A percentile compares a stretch with the other conserved stretches of the same genome.
Evolutionary conservation across 53 echinoderm and acorn worm species (phyloP).

Genomic region (Glandiceps talaboti): DNA sequence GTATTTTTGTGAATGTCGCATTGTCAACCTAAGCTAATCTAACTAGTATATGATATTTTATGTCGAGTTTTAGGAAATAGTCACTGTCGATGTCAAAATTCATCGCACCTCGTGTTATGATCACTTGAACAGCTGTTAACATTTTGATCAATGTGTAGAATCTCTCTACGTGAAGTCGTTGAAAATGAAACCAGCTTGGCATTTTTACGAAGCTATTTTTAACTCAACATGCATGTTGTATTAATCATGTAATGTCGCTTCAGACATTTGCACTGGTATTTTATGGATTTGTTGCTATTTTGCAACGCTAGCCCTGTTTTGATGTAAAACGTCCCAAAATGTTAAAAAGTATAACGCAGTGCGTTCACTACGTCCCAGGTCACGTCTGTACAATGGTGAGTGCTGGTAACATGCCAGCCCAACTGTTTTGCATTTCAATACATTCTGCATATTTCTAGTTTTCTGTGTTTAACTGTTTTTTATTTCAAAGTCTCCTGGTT

Average conservation of each 20-base stretch:
- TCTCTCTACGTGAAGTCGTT: background rate
- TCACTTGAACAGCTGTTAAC: no score
- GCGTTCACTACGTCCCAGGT: background rate
- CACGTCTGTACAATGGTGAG: background rate
- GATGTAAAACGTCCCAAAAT: background rate
- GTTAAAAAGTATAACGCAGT: background rate
- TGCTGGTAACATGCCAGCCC: background rate
- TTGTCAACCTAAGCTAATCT: no score
- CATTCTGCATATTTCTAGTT: background rate
- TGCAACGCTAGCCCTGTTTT: background rate
- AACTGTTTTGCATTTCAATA: background rate
- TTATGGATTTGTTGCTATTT: background rate
- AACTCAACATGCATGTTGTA: background rate
- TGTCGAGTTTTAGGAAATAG: no score
- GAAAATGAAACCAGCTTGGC: background rate
- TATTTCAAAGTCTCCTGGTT: conserved; percentile 11
- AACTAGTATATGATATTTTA: no score
- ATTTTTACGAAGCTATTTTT: background rate
- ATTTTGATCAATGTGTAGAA: background rate
- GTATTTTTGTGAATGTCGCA: no score
- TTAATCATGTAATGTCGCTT: background rate
- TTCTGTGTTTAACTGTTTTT: conserved; percentile 1
- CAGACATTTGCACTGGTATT: background rate
- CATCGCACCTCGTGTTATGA: background rate
- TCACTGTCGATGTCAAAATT: no score